A percentile compares a stretch with the other conserved stretches of the same genome.
Evolutionary conservation across 2,113 vertebrate genomes (phyloP).

Genomic region (Sinocyclocheilus anshuiensis): DNA sequence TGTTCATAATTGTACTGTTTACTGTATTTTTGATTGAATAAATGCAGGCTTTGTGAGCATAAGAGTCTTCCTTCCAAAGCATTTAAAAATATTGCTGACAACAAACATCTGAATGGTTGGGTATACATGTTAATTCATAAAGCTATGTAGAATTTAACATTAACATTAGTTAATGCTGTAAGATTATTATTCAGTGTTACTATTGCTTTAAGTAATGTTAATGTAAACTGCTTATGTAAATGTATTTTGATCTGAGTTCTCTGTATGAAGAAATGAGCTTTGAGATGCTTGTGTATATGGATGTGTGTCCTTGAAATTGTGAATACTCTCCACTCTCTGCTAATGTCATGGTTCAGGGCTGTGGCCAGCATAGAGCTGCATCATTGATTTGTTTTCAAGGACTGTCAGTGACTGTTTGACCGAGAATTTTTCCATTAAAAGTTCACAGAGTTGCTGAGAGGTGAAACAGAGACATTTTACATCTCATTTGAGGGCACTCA

Average conservation of each 20-base stretch:
- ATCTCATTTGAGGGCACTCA: background rate
- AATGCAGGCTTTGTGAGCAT: background rate
- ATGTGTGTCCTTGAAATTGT: conserved; percentile 9
- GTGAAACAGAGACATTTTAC: background rate
- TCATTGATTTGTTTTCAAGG: conserved; percentile 33
- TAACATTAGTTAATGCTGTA: background rate
- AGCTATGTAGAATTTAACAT: background rate
- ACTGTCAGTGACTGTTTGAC: background rate
- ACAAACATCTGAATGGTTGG: background rate
- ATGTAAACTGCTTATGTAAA: background rate
- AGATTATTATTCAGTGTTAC: background rate
- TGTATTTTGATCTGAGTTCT: background rate
- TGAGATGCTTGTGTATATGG: background rate
- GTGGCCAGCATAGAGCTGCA: conserved; percentile 2
- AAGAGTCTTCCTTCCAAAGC: background rate
- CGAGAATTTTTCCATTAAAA: background rate
- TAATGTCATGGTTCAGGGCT: conserved; percentile 34
- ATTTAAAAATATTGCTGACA: background rate
- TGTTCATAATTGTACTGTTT: no score
- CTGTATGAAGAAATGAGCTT: background rate
- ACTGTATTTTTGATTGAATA: background rate
- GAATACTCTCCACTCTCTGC: background rate
- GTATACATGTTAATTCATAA: background rate
- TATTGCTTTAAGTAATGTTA: background rate
- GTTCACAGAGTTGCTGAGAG: background rate